These are phyloP conservation scores for Limanda limanda DNA, from an alignment of 2,113 vertebrate species.

Conservation along the genomic window DNA sequence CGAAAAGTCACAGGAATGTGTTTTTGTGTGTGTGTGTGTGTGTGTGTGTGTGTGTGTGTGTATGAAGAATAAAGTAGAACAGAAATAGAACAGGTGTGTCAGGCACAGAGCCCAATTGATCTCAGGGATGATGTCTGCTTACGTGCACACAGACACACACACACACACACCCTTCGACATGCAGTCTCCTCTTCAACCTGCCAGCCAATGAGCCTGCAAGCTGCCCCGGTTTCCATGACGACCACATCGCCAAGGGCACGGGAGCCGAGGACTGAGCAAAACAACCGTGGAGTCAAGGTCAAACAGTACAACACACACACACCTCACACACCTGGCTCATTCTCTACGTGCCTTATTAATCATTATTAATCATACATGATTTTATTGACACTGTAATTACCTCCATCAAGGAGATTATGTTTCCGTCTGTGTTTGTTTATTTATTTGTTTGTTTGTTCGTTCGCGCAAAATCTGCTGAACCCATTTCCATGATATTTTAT, in stretches of 20 bases:
- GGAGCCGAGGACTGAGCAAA: constrained; percentile 30
- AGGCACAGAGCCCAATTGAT: constrained; percentile 37
- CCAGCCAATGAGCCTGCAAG: constrained; percentile 53
- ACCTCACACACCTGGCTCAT: not conserved
- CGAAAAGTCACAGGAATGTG: not conserved
- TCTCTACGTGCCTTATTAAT: not conserved
- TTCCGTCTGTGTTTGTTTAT: no score
- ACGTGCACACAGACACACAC: constrained; percentile 1
- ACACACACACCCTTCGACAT: constrained; percentile 10
- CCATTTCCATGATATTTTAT: no score
- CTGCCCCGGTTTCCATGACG: constrained; percentile 44
- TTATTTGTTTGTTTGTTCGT: no score
- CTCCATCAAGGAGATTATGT: no score
- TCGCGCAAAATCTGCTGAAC: no score
- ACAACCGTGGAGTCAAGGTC: constrained; percentile 59
- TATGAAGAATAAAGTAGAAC: not conserved
- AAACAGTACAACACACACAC: not conserved
- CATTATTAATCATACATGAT: not conserved
- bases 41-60: not conserved
- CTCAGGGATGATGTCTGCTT: constrained; percentile 17
- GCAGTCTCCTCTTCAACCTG: constrained; percentile 23
- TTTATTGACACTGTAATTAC: not conserved
- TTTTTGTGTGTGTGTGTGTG: not conserved
- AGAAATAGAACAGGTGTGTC: constrained; percentile 64
- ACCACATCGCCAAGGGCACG: constrained; percentile 45